Percentiles rank a stretch among this genome's conserved stretches.
Evolutionary conservation across 2,113 vertebrate genomes (phyloP).

Genomic region (Paracanthobrama guichenoti): DNA sequence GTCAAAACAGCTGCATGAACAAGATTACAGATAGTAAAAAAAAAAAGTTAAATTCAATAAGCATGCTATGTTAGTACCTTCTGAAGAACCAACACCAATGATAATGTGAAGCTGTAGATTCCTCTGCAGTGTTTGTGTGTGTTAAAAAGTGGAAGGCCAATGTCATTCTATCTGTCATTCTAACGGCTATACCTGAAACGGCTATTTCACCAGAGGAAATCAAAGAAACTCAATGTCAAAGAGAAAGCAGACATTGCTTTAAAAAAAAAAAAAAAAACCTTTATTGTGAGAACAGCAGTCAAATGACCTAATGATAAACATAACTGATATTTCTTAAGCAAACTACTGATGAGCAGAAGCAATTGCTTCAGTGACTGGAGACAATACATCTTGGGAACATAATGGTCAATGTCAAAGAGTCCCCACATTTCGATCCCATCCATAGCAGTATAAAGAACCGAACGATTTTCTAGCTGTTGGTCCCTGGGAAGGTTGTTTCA

Average conservation of each 20-base stretch:
- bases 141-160: no score
- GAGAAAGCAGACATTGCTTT: not conserved
- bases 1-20: not conserved
- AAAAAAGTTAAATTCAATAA: not conserved
- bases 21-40: not conserved
- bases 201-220: not conserved
- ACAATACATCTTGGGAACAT: not conserved
- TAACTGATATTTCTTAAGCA: not conserved
- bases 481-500: not conserved
- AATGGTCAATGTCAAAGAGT: not conserved
- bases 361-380: not conserved
- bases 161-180: no score
- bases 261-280: not conserved
- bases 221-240: not conserved
- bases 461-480: not conserved
- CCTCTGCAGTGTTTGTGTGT: not conserved
- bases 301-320: not conserved
- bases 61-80: not conserved
- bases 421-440: not conserved
- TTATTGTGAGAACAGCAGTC: not conserved
- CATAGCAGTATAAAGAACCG: not conserved
- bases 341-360: not conserved
- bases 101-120: not conserved
- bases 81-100: conserved; percentile 11
- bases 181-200: not conserved